phyloP scores from a whole-genome alignment of 2,888 invertebrate species.

The Morpho deidamia region DNA sequence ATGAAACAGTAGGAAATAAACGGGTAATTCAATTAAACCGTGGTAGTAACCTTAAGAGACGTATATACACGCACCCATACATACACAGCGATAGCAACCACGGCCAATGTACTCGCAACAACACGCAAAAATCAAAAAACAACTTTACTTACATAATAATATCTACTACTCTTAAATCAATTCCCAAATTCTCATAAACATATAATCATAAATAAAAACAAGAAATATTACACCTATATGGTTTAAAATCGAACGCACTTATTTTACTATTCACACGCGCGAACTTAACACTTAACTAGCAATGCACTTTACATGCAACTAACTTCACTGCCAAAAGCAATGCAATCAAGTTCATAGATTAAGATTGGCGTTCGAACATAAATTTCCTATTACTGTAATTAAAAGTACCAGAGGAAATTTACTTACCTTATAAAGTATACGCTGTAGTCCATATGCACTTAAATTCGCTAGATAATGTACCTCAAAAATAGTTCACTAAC shows the following conservation, averaged over 20 bases:
- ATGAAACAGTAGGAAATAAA: constrained; percentile 12
- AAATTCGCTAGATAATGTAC: constrained; percentile 9
- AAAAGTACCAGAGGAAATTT: constrained; percentile 25
- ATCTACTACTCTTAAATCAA: not conserved
- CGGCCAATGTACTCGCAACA: constrained; percentile 9
- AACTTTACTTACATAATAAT: constrained; percentile 7
- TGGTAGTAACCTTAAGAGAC: constrained; percentile 17
- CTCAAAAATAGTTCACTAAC: constrained; percentile 47
- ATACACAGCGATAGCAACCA: constrained; percentile 10
- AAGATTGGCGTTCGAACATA: constrained; percentile 61
- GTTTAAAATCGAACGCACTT: constrained; percentile 26
- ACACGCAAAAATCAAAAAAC: constrained; percentile 3
- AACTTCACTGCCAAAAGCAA: constrained; percentile 44
- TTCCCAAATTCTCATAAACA: constrained; percentile 41
- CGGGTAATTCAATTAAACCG: constrained; percentile 20
- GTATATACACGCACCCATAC: constrained; percentile 3
- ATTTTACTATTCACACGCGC: constrained; percentile 37
- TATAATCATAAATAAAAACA: constrained; percentile 36
- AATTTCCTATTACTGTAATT: constrained; percentile 34
- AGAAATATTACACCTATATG: constrained; percentile 25
- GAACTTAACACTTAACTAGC: constrained; percentile 49
- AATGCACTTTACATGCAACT: constrained; percentile 52
- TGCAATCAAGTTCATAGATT: constrained; percentile 76
- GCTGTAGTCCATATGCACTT: constrained; percentile 58
- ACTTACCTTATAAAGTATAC: constrained; percentile 51